These are phyloP conservation scores for Lampris incognitus DNA, from an alignment of 2,113 vertebrate species.

Conservation along the genomic window DNA sequence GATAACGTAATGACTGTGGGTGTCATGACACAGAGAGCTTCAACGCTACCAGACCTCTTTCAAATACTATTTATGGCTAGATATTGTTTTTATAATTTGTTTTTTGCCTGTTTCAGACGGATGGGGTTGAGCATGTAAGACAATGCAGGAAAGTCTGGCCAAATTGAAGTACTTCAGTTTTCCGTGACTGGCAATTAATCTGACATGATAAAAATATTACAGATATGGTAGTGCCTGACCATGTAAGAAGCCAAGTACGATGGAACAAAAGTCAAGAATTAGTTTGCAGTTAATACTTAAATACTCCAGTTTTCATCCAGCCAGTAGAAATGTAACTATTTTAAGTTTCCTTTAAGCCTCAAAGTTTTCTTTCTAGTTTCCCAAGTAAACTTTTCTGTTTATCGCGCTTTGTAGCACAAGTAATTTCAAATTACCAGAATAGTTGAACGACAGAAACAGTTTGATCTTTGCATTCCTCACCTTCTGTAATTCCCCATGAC, in stretches of 20 bases:
- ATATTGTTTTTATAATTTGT: not conserved
- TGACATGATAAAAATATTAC: too few species aligned
- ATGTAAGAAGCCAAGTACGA: too few species aligned
- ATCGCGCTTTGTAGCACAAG: too few species aligned
- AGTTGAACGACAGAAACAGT: not conserved
- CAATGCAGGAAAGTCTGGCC: not conserved
- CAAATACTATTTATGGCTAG: not conserved
- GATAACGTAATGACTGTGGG: slow-evolving; percentile 17
- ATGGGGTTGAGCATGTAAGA: not conserved
- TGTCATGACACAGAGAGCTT: slow-evolving; percentile 27
- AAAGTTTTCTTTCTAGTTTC: too few species aligned
- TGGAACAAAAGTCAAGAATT: too few species aligned
- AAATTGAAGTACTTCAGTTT: not conserved
- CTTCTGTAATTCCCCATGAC: slow-evolving; percentile 35
- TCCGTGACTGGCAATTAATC: not conserved
- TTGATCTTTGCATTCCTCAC: slow-evolving; percentile 20
- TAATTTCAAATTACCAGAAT: too few species aligned
- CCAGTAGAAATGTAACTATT: too few species aligned
- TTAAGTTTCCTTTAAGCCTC: not conserved
- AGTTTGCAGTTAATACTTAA: too few species aligned
- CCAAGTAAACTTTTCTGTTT: too few species aligned
- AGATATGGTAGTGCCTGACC: too few species aligned
- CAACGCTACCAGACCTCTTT: slow-evolving; percentile 7
- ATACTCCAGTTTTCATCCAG: too few species aligned
- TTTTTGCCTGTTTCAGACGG: not conserved